Base-by-base conservation (phyloP, 2,113 vertebrate genomes). In the Thinocorus orbignyianus region DNA sequence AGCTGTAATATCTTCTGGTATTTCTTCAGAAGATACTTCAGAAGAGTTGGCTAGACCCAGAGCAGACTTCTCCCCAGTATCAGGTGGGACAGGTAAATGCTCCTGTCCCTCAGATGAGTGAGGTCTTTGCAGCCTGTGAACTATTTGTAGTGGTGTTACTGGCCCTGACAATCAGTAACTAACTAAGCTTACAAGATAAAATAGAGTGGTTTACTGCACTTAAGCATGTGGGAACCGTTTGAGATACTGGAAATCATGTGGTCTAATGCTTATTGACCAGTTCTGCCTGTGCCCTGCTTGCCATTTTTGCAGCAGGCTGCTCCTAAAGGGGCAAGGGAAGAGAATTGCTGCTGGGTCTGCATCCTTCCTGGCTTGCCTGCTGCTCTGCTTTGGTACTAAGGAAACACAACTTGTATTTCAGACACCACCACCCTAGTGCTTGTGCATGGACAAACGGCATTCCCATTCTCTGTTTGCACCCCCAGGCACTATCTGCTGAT, bases 21-120 rank as follows among this genome's bases (percentile, higher is more conserved):
- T 86, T 81, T 66, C 79, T 94, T 88, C n/a, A n/a, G n/a, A n/a
- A n/a, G n/a, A n/a, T n/a, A n/a, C 52, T 72, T 79, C 13, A 37
- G 49, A 54, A 81, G 35, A 48, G 20, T 2, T 73, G 51, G 30
- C 41, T 18, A 37, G 86, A 58, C 79, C 31, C 37, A 42, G 42
- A 73, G 64, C 25, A 70, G 58, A 33, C 13, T 31, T 46, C 15
- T n/a, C 18, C 11, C 19, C n/a, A 9, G 22, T 18, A n/a, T 66
- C 35, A 78, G 37, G 25, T 70, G 58, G 44, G 48, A 81, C 14
- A 35, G 46, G 16, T 42, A 31, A 42, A 54, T 8, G 28, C 51
- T 51, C 46, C 24, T 57, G 13, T 60, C 41, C 44, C 22, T 17
- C 35, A n/a, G 65, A 57, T 37, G 70, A 87, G 39, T 7, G 0